phyloP scores from a whole-genome alignment of 1,140 invertebrate genomes.

The Melipona quadrifasciata region DNA sequence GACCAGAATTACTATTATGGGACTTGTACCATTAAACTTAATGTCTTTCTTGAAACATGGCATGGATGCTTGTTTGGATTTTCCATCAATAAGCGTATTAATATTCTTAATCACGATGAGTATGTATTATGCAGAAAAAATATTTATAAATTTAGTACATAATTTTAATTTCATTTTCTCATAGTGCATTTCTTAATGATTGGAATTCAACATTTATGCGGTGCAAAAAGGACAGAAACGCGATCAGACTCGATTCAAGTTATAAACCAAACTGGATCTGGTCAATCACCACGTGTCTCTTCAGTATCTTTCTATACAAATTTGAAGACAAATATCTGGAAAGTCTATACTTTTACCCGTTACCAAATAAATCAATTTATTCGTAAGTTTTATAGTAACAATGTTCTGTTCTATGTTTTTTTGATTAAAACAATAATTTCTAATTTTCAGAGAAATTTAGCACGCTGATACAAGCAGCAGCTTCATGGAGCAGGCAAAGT shows the following conservation, averaged over 20 bases:
- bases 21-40: conserved; percentile 77
- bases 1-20: conserved; percentile 74
- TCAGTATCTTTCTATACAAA: background rate
- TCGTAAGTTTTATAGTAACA: conserved; percentile 50
- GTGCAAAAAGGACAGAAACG: conserved; percentile 30
- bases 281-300: background rate
- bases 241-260: conserved; percentile 11
- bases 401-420: background rate
- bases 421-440: background rate
- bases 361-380: conserved; percentile 56
- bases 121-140: conserved; percentile 62
- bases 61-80: conserved; percentile 73
- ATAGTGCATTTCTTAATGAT: conserved; percentile 76
- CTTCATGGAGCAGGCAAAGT: conserved; percentile 60
- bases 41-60: conserved; percentile 76
- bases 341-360: conserved; percentile 21
- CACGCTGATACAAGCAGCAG: conserved; percentile 46
- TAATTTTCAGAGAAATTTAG: conserved; percentile 48
- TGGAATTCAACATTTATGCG: conserved; percentile 68
- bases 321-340: background rate
- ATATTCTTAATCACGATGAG: conserved; percentile 77
- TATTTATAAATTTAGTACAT: conserved; percentile 12
- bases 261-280: conserved; percentile 28
- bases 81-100: conserved; percentile 74
- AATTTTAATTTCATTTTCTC: conserved; percentile 34